A percentile compares a stretch with the other conserved stretches of the same genome.
Conservation (phyloP, 2,888 invertebrate genomes). For the Pyrrhia umbra region DNA sequence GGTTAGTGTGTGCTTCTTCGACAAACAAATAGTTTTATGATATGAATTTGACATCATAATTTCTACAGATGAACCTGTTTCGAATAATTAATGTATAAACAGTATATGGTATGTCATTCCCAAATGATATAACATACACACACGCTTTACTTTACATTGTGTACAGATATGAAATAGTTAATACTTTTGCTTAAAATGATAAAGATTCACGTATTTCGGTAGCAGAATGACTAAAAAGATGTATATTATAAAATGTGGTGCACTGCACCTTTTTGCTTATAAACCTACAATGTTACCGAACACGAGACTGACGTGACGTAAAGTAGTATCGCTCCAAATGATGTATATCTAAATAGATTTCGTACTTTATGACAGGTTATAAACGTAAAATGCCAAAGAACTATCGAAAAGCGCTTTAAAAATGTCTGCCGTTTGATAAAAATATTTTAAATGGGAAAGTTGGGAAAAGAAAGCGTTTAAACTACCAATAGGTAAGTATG, state of each 20-base stretch:
- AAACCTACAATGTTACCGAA: slow-evolving; percentile 5
- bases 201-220: neutral
- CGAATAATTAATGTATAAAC: too few species aligned
- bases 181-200: neutral
- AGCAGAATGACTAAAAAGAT: neutral
- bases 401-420: slow-evolving; percentile 14
- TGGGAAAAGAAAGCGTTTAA: neutral
- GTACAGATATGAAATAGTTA: neutral
- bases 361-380: slow-evolving; percentile 39
- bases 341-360: slow-evolving; percentile 42
- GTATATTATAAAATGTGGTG: neutral
- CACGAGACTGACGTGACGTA: slow-evolving; percentile 2
- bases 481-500: neutral
- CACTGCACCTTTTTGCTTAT: neutral
- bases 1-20: too few species aligned
- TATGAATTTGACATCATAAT: too few species aligned
- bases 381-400: slow-evolving; percentile 35
- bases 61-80: too few species aligned
- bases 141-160: too few species aligned
- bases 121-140: too few species aligned
- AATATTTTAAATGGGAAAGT: slow-evolving; percentile 1
- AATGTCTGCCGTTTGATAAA: neutral
- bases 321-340: slow-evolving; percentile 8
- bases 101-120: too few species aligned
- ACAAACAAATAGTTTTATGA: too few species aligned